Conservation (phyloP, 1,140 invertebrate species). For the Prorops nasuta region DNA sequence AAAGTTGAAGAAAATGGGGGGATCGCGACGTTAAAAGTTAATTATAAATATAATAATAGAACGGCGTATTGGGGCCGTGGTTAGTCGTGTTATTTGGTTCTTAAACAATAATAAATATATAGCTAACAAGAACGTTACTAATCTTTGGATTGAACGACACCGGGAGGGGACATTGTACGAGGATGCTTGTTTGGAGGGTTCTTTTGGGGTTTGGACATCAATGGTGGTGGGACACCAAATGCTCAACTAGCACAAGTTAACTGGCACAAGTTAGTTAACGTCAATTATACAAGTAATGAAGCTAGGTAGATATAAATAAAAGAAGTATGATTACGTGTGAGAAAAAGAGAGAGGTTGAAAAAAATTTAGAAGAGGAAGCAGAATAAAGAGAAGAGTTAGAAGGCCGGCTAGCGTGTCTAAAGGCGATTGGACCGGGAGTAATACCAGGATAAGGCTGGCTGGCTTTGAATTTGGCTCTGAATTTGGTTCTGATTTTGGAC, state of each 20-base stretch:
- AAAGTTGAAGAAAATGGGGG: too few relatives aligned
- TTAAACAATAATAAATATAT: conserved; percentile 7
- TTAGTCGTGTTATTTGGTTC: conserved; percentile 24
- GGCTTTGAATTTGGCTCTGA: conserved; percentile 47
- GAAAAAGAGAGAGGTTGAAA: conserved; percentile 19
- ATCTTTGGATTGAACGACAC: conserved; percentile 30
- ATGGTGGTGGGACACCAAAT: too few relatives aligned
- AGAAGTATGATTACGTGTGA: conserved; percentile 12
- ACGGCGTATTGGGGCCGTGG: conserved; percentile 5
- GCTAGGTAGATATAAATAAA: neutral
- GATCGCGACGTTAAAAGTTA: conserved; percentile 24
- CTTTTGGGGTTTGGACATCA: neutral
- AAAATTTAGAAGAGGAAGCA: conserved; percentile 23
- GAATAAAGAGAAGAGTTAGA: conserved; percentile 30
- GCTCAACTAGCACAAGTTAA: too few relatives aligned
- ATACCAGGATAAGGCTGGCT: conserved; percentile 53
- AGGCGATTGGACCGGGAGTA: conserved; percentile 54
- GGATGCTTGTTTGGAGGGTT: neutral
- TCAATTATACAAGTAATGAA: neutral
- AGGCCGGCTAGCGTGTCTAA: conserved; percentile 59
- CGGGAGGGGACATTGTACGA: neutral
- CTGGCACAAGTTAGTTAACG: conserved; percentile 20
- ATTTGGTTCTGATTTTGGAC: conserved; percentile 36
- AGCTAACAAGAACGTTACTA: conserved; percentile 24
- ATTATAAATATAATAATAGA: conserved; percentile 29